Evolutionary conservation across 2,888 invertebrate genomes (phyloP).

Genomic region (Malthinus seriepunctatus): DNA sequence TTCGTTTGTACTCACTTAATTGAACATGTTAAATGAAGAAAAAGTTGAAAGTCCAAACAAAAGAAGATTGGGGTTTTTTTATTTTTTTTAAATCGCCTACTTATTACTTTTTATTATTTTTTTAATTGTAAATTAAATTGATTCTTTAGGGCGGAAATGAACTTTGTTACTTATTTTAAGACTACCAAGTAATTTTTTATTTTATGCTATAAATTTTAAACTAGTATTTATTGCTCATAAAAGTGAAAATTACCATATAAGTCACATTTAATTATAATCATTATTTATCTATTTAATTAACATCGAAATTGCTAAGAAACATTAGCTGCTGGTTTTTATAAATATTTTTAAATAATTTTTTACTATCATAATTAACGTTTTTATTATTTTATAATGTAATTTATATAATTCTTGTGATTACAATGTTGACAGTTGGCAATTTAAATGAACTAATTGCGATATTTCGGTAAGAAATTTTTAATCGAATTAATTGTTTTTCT

Average conservation of each 20-base stretch:
- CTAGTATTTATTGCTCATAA: slow-evolving; percentile 1
- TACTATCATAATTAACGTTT: too few species aligned
- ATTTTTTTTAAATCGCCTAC: not conserved
- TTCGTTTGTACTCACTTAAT: slow-evolving; percentile 11
- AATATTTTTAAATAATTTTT: too few species aligned
- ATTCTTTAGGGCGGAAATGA: not conserved
- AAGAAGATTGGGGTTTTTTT: not conserved
- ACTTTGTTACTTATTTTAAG: not conserved
- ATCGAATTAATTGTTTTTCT: too few species aligned
- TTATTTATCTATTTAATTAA: slow-evolving; percentile 6
- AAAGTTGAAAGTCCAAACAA: not conserved
- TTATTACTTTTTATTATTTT: not conserved
- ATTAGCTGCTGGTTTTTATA: too few species aligned
- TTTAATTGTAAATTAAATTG: not conserved
- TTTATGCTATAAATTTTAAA: slow-evolving; percentile 2
- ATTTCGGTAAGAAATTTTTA: too few species aligned
- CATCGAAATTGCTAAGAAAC: slow-evolving; percentile 1
- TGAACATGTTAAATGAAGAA: slow-evolving; percentile 1
- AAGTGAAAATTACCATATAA: slow-evolving; percentile 4
- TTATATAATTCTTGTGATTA: too few species aligned
- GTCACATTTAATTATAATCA: slow-evolving; percentile 6
- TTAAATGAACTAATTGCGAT: too few species aligned
- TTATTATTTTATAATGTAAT: too few species aligned
- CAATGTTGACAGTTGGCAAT: too few species aligned
- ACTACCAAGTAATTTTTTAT: slow-evolving; percentile 1